These are phyloP conservation scores for Xiphorhynchus elegans DNA, from an alignment of 2,113 vertebrate genomes.

Conservation along the genomic window DNA sequence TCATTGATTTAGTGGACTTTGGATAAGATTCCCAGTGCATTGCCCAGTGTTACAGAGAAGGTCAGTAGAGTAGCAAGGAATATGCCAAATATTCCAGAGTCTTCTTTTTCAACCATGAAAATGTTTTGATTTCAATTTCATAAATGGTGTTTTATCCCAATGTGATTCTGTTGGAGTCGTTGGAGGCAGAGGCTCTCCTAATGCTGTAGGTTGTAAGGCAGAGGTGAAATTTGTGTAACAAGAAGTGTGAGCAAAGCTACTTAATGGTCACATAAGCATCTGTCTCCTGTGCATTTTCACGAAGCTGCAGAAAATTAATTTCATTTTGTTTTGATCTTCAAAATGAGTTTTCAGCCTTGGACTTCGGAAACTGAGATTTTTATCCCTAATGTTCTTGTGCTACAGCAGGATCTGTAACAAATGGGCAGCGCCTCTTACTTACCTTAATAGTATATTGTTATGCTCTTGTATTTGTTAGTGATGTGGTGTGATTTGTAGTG, in stretches of 20 bases:
- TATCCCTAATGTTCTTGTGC: not conserved
- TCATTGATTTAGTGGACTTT: conserved; percentile 5
- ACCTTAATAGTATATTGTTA: not conserved
- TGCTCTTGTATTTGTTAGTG: not conserved
- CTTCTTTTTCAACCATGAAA: not conserved
- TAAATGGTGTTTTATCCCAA: not conserved
- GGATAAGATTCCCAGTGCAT: not conserved
- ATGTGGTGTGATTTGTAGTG: not conserved
- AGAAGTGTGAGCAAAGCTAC: not conserved
- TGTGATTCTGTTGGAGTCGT: not conserved
- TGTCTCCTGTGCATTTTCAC: not conserved
- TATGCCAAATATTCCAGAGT: not conserved
- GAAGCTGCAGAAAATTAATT: not conserved
- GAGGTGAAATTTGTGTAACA: not conserved
- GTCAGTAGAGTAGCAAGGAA: not conserved
- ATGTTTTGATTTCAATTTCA: not conserved
- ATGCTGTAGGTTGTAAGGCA: not conserved
- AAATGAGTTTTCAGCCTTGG: not conserved
- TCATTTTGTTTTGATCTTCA: not conserved
- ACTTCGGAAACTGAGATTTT: not conserved
- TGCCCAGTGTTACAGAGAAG: not conserved
- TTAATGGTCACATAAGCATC: not conserved
- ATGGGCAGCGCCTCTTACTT: not conserved
- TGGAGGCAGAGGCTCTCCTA: not conserved
- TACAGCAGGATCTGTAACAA: not conserved